These are phyloP conservation scores for Zygogramma bicolorata DNA, from an alignment of 2,888 invertebrate genomes.

Conservation along the genomic window DNA sequence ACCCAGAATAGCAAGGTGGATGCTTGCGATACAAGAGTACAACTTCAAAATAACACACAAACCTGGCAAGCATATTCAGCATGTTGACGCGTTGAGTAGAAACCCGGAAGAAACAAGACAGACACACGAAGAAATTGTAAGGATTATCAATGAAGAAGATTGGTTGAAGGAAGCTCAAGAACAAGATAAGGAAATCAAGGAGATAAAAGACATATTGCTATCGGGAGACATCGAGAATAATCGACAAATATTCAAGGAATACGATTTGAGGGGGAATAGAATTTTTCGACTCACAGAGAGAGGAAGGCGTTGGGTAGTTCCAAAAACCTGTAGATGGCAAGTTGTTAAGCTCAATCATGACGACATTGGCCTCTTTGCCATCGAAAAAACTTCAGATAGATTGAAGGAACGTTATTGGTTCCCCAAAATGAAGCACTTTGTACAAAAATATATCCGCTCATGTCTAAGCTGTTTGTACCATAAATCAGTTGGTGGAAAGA, in stretches of 20 bases:
- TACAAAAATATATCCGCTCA: slow-evolving; percentile 47
- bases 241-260: slow-evolving; percentile 24
- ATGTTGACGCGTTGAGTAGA: neutral
- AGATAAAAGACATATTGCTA: slow-evolving; percentile 17
- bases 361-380: slow-evolving; percentile 53
- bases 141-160: slow-evolving; percentile 18
- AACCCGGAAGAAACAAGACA: slow-evolving; percentile 4
- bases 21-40: slow-evolving; percentile 1
- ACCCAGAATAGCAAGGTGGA: neutral
- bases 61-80: slow-evolving; percentile 10
- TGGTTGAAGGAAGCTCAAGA: slow-evolving; percentile 21
- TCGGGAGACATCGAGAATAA: slow-evolving; percentile 19
- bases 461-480: slow-evolving; percentile 38
- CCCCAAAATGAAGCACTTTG: slow-evolving; percentile 46
- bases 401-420: slow-evolving; percentile 54
- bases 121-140: slow-evolving; percentile 9
- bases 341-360: slow-evolving; percentile 51
- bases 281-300: slow-evolving; percentile 9
- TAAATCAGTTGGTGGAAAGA: slow-evolving; percentile 35
- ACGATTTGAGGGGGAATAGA: slow-evolving; percentile 22
- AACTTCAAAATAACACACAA: slow-evolving; percentile 6
- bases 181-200: slow-evolving; percentile 11
- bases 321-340: slow-evolving; percentile 32
- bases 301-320: slow-evolving; percentile 25
- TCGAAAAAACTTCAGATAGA: slow-evolving; percentile 47